A percentile compares a stretch with the other conserved stretches of the same genome.
These are phyloP conservation scores for Odocoileus hemionus DNA, from an alignment of 2,113 vertebrate genomes.

Conservation along the genomic window DNA sequence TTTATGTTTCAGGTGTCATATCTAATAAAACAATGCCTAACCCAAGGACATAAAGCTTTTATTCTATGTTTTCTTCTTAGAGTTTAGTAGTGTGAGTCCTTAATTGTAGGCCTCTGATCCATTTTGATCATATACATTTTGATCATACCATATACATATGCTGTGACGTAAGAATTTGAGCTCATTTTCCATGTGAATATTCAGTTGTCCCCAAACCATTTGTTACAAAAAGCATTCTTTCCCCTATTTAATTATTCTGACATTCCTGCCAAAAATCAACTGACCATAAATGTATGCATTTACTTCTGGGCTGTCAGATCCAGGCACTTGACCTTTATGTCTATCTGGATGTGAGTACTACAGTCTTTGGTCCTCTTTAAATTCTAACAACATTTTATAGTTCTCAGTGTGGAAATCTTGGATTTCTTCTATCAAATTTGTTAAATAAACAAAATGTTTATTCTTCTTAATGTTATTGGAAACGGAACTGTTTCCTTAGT, in stretches of 20 bases:
- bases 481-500: not conserved
- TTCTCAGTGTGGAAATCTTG: not conserved
- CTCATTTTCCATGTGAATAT: not conserved
- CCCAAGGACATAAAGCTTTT: not conserved
- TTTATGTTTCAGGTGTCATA: not conserved
- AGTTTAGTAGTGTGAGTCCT: not conserved
- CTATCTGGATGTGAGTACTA: not conserved
- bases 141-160: not conserved
- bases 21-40: not conserved
- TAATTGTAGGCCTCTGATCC: not conserved
- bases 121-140: not conserved
- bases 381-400: not conserved
- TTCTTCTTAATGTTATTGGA: not conserved
- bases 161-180: not conserved
- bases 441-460: not conserved
- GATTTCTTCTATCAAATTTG: not conserved
- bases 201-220: not conserved
- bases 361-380: not conserved
- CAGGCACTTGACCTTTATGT: not conserved
- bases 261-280: not conserved
- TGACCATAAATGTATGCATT: not conserved
- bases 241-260: not conserved
- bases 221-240: not conserved
- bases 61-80: not conserved
- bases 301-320: not conserved